Evolutionary conservation across 2,113 vertebrate genomes (phyloP).

Genomic region (Pagrus major): DNA sequence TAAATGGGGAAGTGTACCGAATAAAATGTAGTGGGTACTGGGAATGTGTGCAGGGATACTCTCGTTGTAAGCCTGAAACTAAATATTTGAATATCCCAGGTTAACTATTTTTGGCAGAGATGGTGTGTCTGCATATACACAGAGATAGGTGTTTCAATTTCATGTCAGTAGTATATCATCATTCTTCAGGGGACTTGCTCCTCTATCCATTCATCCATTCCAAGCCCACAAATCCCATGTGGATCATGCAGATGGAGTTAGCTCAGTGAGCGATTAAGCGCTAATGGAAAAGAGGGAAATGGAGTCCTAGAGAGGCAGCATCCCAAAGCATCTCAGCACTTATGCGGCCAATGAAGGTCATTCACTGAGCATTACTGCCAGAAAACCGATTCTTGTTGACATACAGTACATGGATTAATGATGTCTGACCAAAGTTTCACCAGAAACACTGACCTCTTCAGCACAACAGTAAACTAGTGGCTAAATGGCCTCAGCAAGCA

Average conservation of each 20-base stretch:
- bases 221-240: slow-evolving; percentile 36
- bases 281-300: slow-evolving; percentile 48
- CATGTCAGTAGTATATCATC: slow-evolving; percentile 23
- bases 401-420: slow-evolving; percentile 28
- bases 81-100: slow-evolving; percentile 63
- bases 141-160: neutral
- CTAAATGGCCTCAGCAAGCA: slow-evolving; percentile 20
- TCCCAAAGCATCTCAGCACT: slow-evolving; percentile 47
- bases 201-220: slow-evolving; percentile 26
- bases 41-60: slow-evolving; percentile 34
- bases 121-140: neutral
- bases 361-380: slow-evolving; percentile 31
- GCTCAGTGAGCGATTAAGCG: slow-evolving; percentile 25
- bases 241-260: slow-evolving; percentile 8
- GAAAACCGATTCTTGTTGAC: slow-evolving; percentile 34
- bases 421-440: slow-evolving; percentile 30
- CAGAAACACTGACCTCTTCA: neutral
- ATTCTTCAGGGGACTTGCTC: slow-evolving; percentile 9
- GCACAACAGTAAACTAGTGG: neutral
- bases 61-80: slow-evolving; percentile 31
- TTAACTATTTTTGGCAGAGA: slow-evolving; percentile 38
- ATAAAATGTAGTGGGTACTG: slow-evolving; percentile 49
- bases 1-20: slow-evolving; percentile 47
- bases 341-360: slow-evolving; percentile 31
- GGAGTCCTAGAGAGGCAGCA: slow-evolving; percentile 6